Evolutionary conservation across 2,888 invertebrate species (phyloP).

Genomic region (Notodonta ziczac): DNA sequence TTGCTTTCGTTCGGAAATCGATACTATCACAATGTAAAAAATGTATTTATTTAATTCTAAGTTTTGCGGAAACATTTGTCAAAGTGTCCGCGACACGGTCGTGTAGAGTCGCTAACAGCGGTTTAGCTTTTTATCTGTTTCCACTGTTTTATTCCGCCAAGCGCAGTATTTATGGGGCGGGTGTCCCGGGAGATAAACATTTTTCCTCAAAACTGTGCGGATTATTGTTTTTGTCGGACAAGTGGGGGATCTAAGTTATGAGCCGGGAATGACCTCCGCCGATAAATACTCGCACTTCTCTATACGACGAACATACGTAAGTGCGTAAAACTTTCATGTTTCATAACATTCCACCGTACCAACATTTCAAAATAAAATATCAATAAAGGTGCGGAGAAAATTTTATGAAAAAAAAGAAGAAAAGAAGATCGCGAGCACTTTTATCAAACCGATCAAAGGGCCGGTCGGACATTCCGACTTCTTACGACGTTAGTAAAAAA

Average conservation of each 20-base stretch:
- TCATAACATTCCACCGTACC: constrained; percentile 51
- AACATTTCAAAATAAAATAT: constrained; percentile 56
- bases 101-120: constrained; percentile 55
- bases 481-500: constrained; percentile 84
- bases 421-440: constrained; percentile 74
- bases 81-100: constrained; percentile 62
- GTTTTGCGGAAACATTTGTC: constrained; percentile 45
- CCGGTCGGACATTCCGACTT: constrained; percentile 81
- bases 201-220: constrained; percentile 74
- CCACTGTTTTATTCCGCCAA: constrained; percentile 74
- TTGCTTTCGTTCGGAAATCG: too few species aligned
- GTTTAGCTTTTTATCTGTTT: constrained; percentile 77
- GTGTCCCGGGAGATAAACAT: constrained; percentile 79
- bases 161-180: constrained; percentile 77
- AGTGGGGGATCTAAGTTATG: constrained; percentile 72
- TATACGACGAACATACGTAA: constrained; percentile 11
- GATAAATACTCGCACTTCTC: constrained; percentile 49
- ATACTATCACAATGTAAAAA: too few species aligned
- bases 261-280: constrained; percentile 66
- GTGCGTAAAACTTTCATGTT: constrained; percentile 11
- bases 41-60: not conserved
- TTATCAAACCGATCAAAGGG: constrained; percentile 84
- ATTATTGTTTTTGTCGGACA: constrained; percentile 79
- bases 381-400: constrained; percentile 68
- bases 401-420: constrained; percentile 62